A percentile compares a stretch with the other conserved stretches of the same genome.
These are phyloP conservation scores for Auanema sp. DNA, from an alignment of 2,888 invertebrate species.

Conservation along the genomic window DNA sequence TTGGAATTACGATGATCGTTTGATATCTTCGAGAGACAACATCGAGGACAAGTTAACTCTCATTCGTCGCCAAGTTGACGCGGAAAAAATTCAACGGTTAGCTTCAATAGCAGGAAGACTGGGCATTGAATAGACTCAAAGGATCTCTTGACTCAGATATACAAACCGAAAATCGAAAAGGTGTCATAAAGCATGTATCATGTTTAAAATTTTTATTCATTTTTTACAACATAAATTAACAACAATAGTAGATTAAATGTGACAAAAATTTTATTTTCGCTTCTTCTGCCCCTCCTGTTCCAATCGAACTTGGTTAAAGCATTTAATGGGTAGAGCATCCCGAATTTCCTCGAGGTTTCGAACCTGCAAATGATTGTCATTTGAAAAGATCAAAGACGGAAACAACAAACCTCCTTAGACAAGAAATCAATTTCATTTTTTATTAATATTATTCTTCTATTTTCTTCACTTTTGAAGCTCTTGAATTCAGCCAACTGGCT, in stretches of 20 bases:
- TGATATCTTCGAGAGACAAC: no score
- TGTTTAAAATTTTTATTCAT: no score
- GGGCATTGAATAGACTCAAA: no score
- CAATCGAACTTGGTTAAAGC: constrained; percentile 72
- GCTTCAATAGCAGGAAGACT: no score
- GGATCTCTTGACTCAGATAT: no score
- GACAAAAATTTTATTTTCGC: constrained; percentile 4
- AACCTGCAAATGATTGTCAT: constrained; percentile 70
- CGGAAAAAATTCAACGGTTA: no score
- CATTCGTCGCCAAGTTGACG: no score
- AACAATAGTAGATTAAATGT: not conserved
- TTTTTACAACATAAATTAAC: no score
- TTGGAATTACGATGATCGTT: constrained; percentile 10
- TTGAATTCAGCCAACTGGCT: constrained; percentile 34
- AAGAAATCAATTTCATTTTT: constrained; percentile 35
- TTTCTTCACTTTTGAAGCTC: constrained; percentile 31
- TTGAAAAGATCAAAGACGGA: constrained; percentile 3
- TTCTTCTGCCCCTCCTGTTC: constrained; percentile 59
- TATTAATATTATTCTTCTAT: constrained; percentile 25
- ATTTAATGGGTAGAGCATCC: constrained; percentile 77
- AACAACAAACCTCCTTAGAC: constrained; percentile 29
- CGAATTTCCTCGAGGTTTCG: constrained; percentile 81
- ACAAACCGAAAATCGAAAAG: no score
- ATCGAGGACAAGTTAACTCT: no score
- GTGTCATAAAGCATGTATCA: no score